Base-by-base conservation (phyloP, 2,888 invertebrate species). In the Phasia obesa region DNA sequence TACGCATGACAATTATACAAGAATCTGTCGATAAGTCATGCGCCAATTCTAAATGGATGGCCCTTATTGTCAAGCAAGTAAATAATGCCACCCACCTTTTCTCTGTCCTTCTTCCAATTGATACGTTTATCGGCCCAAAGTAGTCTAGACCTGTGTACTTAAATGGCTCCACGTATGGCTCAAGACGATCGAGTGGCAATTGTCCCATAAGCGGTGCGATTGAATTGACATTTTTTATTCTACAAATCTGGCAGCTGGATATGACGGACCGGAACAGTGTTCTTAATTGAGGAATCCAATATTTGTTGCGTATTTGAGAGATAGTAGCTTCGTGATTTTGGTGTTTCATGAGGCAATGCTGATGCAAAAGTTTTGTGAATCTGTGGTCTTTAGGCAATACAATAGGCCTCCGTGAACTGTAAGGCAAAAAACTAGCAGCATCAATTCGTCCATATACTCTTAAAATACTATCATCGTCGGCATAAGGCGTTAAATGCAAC, bases 81-180 rank as follows among this genome's bases (percentile, higher is more conserved):
- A 85, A 85, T 13, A 86, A 51, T 19, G 78, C 80, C 21, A 82
- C 77, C 81, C 85, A 85, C 11, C 85, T 53, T n/a, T n/a, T n/a
- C 57, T 84, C 65, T 6, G 15, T 57, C 5, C 81, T 65, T 0
- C 80, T 17, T 23, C 80, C 59, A 42, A 77, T 42, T 0, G 60
- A 49, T 38, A 38, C 38, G 38, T 38, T 38, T 2, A 78, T 15
- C 5, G 84, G 84, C 11, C 84, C 84, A 21, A 80, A 84, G 44
- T 62, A 76, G 27, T 84, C 84, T 0, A 78, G 35, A 0, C 81
- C 70, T 15, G 67, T 67, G 38, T 75, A 84, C 15, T 64, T 64
- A 35, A 74, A 74, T 1, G 64, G 74, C 2, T 6, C 13, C 17
- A 47, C 11, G 44, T 79, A 47, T 11, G 78, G 75, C 13, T 70